Base-by-base conservation (phyloP, 2,797 vertebrate genomes). In the Cossypha caffra region DNA sequence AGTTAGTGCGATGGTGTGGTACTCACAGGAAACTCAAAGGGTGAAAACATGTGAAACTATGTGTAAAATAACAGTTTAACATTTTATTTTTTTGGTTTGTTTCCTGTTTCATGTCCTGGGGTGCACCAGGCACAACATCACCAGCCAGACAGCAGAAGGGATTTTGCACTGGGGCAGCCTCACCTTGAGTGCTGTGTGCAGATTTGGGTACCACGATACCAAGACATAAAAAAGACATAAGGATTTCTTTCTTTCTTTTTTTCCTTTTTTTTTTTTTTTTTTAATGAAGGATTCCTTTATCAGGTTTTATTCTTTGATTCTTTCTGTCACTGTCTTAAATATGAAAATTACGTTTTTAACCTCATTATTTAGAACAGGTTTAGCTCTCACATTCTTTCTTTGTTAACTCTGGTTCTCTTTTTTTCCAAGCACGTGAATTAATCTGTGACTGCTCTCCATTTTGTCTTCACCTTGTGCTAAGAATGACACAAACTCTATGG, bases 101-200 rank as follows among this genome's bases (percentile, higher is more conserved):
- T 63, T 48, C 13, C 26, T 2, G 1, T 45, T 62, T 38, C n/a
- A 2, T 40, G 12, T 37, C 10, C 52, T 51, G 19, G 18, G 12
- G 1, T 1, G 5, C n/a, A 38, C 43, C 10, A 7, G 54, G 38
- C 10, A 16, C 18, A 59, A 12, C 38, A 59, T n/a, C 0, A 0
- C 15, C n/a, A n/a, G 7, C 18, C 1, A 4, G 16, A 10, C 7
- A 18, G 28, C 18, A 15, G 12, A 51, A 15, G 15, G 28, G 4
- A n/a, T 28, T 51, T 28, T 51, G 25, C 21, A 2, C 21, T 43
- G 37, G 10, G 15, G 17, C 1, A 0, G 18, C 18, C 26, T 38
- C n/a, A 28, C 15, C 12, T 66, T 1, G 0, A 51, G n/a, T 7
- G 0, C 15, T 45, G 7, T 0, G 10, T 0, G 8, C 4, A n/a